Evolutionary conservation across 2,888 invertebrate species (phyloP).

Genomic region (Eristalinus aeneus): DNA sequence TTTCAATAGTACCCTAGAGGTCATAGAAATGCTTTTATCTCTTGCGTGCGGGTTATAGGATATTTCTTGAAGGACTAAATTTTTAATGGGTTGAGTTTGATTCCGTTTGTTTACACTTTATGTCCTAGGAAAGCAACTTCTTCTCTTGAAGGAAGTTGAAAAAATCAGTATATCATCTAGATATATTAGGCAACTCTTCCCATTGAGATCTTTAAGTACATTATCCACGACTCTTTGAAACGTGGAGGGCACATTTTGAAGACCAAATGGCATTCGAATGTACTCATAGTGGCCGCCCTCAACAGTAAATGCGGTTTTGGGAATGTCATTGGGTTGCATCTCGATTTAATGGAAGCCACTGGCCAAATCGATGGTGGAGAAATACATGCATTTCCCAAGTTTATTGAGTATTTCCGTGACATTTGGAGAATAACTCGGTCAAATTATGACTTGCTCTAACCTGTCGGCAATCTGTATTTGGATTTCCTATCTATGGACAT

Average conservation of each 20-base stretch:
- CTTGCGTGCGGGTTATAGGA: constrained; percentile 57
- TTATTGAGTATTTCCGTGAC: background rate
- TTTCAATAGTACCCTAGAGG: constrained; percentile 9
- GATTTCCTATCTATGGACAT: background rate
- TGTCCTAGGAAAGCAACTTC: constrained; percentile 28
- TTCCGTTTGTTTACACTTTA: constrained; percentile 72
- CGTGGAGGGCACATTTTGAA: background rate
- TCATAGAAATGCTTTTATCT: constrained; percentile 67
- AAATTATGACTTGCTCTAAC: background rate
- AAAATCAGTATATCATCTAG: background rate
- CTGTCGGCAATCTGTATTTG: background rate
- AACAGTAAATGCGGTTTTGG: constrained; percentile 8
- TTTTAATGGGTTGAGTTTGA: constrained; percentile 73
- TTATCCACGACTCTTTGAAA: constrained; percentile 20
- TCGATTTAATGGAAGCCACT: background rate
- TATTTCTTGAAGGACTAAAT: constrained; percentile 72
- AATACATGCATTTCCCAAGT: background rate
- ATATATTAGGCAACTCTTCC: constrained; percentile 1
- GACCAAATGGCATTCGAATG: background rate
- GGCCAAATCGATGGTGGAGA: background rate
- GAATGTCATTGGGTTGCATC: constrained; percentile 3
- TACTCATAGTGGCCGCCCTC: background rate
- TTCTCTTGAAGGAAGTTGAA: constrained; percentile 15
- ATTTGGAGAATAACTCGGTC: background rate
- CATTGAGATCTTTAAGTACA: constrained; percentile 9